Evolutionary conservation across 2,888 invertebrate species (phyloP), one percentile per base, ranked within the genome.

Genomic region (Habroteleia sp.): DNA sequence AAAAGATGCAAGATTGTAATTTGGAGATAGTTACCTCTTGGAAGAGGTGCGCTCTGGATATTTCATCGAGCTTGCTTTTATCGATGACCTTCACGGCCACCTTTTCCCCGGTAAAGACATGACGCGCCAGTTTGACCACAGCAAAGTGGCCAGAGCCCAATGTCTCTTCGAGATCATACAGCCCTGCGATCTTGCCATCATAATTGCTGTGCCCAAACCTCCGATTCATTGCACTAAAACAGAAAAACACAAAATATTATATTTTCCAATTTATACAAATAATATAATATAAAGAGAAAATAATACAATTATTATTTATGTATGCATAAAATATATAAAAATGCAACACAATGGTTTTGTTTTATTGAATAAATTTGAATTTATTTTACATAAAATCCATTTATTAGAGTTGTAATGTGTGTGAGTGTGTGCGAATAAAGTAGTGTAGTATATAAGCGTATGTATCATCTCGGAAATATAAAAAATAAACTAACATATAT

Each of bases 21-120:
- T 37, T 37, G 0, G 10, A 25, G 17, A 54, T 39, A 16, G 35
- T 35, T 89, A 98, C 96, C 94, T 96, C 96, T 91, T 98, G 97
- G 89, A 97, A 97, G 81, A 99, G 93, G 92, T 99, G 98, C 71
- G 97, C 95, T 85, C 95, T 94, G 10, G 98, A 98, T 31, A 97
- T 94, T 83, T 97, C 96, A 90, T 99, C 99, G 83, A 99, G 90
- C 90, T 98, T 98, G 83, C 95, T 96, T 90, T 99, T 99, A 89
- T 99, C 99, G 85, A 99, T 99, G 76, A 99, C 96, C 93, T 97
- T 97, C 56, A 97, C 97, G 60, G 97, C 97, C 63, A 99, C 99
- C 90, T 97, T 97, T 91, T 98, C 98, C 27, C 98, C 98, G 52
- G 99, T 99, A 89, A 99, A 99, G 66, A 99, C 99, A 92, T 99